Evolutionary conservation across 1,140 invertebrate species (phyloP).

Genomic region (Fragariocoptes setiger): DNA sequence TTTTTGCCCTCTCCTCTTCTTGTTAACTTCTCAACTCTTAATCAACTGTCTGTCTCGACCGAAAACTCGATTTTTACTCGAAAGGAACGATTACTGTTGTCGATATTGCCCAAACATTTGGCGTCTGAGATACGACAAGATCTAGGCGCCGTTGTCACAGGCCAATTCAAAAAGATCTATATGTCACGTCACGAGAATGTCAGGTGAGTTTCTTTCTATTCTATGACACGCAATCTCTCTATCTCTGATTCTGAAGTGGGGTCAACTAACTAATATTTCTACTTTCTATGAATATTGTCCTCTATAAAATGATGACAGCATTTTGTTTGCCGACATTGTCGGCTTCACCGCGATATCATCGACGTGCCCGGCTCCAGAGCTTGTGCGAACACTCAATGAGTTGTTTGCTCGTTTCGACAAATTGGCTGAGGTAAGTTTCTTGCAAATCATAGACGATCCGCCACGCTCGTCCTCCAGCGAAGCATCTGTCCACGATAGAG

Average conservation of each 20-base stretch:
- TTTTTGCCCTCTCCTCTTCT: no score
- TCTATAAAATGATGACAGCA: slow-evolving; percentile 9
- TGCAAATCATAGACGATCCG: no score
- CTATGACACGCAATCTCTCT: no score
- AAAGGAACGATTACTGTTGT: slow-evolving; percentile 53
- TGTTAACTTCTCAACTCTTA: no score
- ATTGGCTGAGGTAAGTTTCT: slow-evolving; percentile 38
- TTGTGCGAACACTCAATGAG: slow-evolving; percentile 74
- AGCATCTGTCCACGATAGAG: neutral
- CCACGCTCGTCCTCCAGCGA: neutral
- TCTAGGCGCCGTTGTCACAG: slow-evolving; percentile 39
- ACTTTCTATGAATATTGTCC: slow-evolving; percentile 1
- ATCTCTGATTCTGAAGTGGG: neutral
- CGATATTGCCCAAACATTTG: slow-evolving; percentile 71
- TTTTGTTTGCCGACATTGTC: slow-evolving; percentile 43
- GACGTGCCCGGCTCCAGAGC: slow-evolving; percentile 61
- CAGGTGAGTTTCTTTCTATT: no score
- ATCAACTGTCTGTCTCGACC: neutral
- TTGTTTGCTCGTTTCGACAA: slow-evolving; percentile 70
- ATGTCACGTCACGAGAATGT: slow-evolving; percentile 88
- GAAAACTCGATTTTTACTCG: neutral
- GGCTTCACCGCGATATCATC: slow-evolving; percentile 80
- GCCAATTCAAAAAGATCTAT: slow-evolving; percentile 84
- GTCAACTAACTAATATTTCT: slow-evolving; percentile 1
- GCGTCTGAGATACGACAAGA: slow-evolving; percentile 75